phyloP scores from a whole-genome alignment of 2,113 vertebrate genomes.

The Dunckerocampus dactyliophorus region DNA sequence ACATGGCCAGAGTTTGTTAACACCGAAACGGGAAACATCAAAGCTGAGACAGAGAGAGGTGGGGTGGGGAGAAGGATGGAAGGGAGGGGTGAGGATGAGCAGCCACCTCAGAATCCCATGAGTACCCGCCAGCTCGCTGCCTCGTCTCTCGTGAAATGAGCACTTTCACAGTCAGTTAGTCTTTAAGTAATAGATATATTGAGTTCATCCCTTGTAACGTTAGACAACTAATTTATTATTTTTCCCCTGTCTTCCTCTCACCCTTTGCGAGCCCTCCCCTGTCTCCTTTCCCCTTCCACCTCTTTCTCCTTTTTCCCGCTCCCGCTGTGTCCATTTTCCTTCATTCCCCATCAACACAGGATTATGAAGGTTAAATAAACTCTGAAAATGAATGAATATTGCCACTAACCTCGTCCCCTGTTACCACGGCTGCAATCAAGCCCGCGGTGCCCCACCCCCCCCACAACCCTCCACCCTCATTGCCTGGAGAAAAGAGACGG shows the following conservation, averaged over 20 bases:
- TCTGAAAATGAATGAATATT: slow-evolving; percentile 87
- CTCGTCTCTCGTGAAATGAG: slow-evolving; percentile 86
- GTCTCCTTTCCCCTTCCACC: slow-evolving; percentile 14
- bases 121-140: slow-evolving; percentile 85
- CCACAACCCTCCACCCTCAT: slow-evolving; percentile 36
- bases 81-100: slow-evolving; percentile 42
- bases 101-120: slow-evolving; percentile 84
- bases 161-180: slow-evolving; percentile 98
- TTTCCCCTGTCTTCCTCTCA: slow-evolving; percentile 43
- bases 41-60: slow-evolving; percentile 52
- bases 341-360: slow-evolving; percentile 81
- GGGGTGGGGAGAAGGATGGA: slow-evolving; percentile 4
- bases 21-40: slow-evolving; percentile 92
- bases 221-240: slow-evolving; percentile 99
- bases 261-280: slow-evolving; percentile 28
- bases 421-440: slow-evolving; percentile 54
- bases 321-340: slow-evolving; percentile 38
- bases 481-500: slow-evolving; percentile 44
- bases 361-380: slow-evolving; percentile 99
- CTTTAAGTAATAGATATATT: slow-evolving; percentile 99
- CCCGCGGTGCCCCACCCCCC: slow-evolving; percentile 27
- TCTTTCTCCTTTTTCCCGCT: slow-evolving; percentile 20
- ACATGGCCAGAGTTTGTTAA: slow-evolving; percentile 99
- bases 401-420: slow-evolving; percentile 56
- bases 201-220: slow-evolving; percentile 98